These are phyloP conservation scores for Atethmia centrago DNA, from an alignment of 2,888 invertebrate species.

Conservation along the genomic window DNA sequence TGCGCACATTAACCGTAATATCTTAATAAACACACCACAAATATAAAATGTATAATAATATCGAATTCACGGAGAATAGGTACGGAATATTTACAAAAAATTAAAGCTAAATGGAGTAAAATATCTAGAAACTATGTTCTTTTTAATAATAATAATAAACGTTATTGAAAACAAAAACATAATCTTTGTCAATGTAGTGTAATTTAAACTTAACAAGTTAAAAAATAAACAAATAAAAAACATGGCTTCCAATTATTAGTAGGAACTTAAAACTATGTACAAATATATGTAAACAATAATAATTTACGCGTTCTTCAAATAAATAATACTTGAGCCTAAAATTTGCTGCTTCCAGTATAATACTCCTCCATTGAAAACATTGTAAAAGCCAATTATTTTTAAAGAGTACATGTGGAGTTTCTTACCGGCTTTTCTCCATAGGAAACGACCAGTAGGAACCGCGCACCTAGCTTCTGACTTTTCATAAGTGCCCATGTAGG, in stretches of 20 bases:
- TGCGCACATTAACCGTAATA: constrained; percentile 39
- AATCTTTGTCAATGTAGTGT: constrained; percentile 45
- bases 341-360: neutral
- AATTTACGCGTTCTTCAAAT: constrained; percentile 2
- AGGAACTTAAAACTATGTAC: constrained; percentile 72
- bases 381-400: too few species aligned
- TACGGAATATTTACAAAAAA: constrained; percentile 62
- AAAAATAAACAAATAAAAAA: constrained; percentile 60
- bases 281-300: constrained; percentile 16
- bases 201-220: constrained; percentile 70
- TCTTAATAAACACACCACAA: constrained; percentile 54
- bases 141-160: constrained; percentile 46
- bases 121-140: constrained; percentile 47
- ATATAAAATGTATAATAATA: constrained; percentile 52
- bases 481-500: too few species aligned
- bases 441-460: too few species aligned
- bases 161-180: constrained; percentile 61
- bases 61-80: constrained; percentile 43
- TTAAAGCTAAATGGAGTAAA: constrained; percentile 62
- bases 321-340: neutral
- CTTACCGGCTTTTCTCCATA: too few species aligned
- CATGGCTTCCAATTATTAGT: constrained; percentile 68
- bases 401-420: too few species aligned
- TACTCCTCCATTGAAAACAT: too few species aligned
- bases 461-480: too few species aligned